Evolutionary conservation across 1,140 invertebrate genomes (phyloP).

Genomic region (Protaetia brevitarsis): DNA sequence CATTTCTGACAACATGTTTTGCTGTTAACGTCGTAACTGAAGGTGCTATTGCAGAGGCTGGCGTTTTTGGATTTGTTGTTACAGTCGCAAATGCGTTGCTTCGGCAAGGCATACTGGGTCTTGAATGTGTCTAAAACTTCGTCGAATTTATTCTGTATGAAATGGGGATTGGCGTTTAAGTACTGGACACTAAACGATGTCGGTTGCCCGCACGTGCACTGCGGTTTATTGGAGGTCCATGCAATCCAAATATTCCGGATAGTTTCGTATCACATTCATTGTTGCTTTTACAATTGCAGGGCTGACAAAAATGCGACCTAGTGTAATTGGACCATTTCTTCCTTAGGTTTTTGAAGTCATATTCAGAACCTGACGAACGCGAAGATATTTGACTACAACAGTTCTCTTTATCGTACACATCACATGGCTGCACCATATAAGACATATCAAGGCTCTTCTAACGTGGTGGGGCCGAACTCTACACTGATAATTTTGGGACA

Average conservation of each 20-base stretch:
- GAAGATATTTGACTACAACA: background rate
- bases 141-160: background rate
- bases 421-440: conserved; percentile 8
- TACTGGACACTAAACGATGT: background rate
- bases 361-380: background rate
- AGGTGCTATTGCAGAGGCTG: background rate
- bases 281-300: background rate
- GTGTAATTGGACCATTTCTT: background rate
- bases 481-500: too few species aligned
- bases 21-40: background rate
- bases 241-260: background rate
- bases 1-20: background rate
- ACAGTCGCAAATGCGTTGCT: background rate
- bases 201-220: background rate
- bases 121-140: background rate
- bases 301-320: background rate
- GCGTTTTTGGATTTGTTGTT: background rate
- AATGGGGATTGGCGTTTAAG: background rate
- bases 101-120: background rate
- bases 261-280: background rate
- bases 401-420: background rate
- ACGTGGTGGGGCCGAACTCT: background rate
- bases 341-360: background rate
- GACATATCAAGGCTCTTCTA: background rate
- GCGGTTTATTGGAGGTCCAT: background rate